Evolutionary conservation across 2,113 vertebrate genomes (phyloP).

Genomic region (Mohoua ochrocephala): DNA sequence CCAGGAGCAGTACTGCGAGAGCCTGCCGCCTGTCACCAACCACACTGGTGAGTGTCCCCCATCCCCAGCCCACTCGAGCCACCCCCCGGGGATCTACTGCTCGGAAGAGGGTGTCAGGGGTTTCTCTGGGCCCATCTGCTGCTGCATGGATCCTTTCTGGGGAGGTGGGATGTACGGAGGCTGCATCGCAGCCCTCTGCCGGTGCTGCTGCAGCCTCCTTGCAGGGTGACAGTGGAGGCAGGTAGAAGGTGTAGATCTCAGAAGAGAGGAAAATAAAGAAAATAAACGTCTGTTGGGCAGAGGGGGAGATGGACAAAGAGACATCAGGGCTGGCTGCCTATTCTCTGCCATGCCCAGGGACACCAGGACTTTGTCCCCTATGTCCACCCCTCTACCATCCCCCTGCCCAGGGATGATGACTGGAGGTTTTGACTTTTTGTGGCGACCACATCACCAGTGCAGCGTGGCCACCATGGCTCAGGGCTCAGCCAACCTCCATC

Average conservation of each 20-base stretch:
- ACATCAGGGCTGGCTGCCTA: not conserved
- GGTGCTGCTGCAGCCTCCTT: not conserved
- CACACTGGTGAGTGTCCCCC: constrained; percentile 56
- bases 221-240: not conserved
- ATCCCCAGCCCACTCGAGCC: not conserved
- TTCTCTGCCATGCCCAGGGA: not conserved
- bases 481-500: fast-evolving
- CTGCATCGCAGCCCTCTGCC: not conserved
- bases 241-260: not conserved
- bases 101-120: not conserved
- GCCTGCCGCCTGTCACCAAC: constrained; percentile 45
- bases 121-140: not conserved
- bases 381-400: not conserved
- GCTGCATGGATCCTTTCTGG: not conserved
- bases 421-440: not conserved
- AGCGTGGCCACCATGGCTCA: not conserved
- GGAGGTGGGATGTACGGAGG: not conserved
- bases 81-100: fast-evolving
- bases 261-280: not conserved
- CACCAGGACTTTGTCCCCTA: not conserved
- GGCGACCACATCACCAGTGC: fast-evolving
- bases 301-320: not conserved
- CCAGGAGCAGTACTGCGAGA: constrained; percentile 72
- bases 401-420: not conserved
- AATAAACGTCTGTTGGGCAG: not conserved